Percentiles rank a stretch among this genome's conserved stretches.
phyloP scores from a whole-genome alignment of 2,888 invertebrate genomes.

The Cheilosia vernalis region DNA sequence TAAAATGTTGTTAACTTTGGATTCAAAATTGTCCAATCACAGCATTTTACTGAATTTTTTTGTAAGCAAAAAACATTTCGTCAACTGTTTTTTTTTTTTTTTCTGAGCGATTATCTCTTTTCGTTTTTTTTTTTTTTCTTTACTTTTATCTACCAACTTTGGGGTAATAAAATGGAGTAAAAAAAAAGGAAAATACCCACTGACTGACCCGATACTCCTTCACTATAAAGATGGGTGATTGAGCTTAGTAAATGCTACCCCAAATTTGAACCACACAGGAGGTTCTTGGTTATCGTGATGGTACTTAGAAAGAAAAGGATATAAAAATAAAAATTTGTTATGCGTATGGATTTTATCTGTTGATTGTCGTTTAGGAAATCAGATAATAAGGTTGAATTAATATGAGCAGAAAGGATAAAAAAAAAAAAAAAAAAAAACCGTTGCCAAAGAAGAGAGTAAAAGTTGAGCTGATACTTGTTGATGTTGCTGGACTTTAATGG shows the following conservation, averaged over 20 bases:
- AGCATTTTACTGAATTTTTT: slow-evolving; percentile 18
- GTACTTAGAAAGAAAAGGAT: neutral
- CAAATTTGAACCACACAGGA: slow-evolving; percentile 25
- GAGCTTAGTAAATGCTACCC: slow-evolving; percentile 35
- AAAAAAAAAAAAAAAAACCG: neutral
- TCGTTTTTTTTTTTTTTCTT: neutral
- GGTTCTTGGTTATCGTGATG: slow-evolving; percentile 1
- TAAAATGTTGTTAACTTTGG: neutral
- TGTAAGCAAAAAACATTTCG: neutral
- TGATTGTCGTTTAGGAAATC: slow-evolving; percentile 26
- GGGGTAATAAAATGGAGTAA: slow-evolving; percentile 28
- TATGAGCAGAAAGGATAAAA: neutral
- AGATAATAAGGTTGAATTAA: slow-evolving; percentile 17
- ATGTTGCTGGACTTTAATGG: neutral
- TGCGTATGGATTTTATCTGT: slow-evolving; percentile 31
- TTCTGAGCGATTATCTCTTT: neutral
- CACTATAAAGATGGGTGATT: slow-evolving; percentile 35
- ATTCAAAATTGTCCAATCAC: slow-evolving; percentile 2
- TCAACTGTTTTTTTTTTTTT: neutral
- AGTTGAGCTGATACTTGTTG: slow-evolving; percentile 10
- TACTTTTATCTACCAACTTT: slow-evolving; percentile 7
- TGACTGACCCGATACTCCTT: slow-evolving; percentile 4
- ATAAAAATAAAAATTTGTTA: slow-evolving; percentile 31
- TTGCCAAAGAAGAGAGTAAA: neutral
- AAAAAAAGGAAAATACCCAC: slow-evolving; percentile 3